Base-by-base conservation (phyloP, 2,113 vertebrate species). In the Pelmatolapia mariae region DNA sequence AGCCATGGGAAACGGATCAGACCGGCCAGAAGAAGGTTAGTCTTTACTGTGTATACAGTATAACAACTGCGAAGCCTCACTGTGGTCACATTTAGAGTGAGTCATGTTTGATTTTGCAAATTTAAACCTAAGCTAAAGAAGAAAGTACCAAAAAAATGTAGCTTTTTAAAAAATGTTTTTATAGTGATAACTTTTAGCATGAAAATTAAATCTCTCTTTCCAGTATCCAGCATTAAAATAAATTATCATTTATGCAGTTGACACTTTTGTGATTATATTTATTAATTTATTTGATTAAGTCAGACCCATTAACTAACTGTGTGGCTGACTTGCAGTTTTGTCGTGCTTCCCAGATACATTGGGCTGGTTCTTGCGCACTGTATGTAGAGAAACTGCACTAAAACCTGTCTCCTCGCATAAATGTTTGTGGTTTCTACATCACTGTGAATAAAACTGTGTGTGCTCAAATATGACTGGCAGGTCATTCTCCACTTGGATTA, bases 21-120 rank as follows among this genome's bases (percentile, higher is more conserved):
- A 95, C 96, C n/a, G 89, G 96, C 81, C 96, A 96, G 85, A 97
- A 97, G 91, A 98, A 97, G 98, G 98, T 99, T 96, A 95, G 93
- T 78, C 73, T 78, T 50, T 50, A 50, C 24, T 24, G 24, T 73
- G 15, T 29, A 31, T 13, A 47, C 7, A 38, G 33, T 66, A 66
- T 78, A 50, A 78, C 47, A 78, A 50, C 24, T 29, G 16, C 0
- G 0, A 76, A 76, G 6, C 40, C 15, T 19, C 8, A 29, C 16
- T 47, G 43, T 47, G 24, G 4, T 29, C 2, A 47, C 15, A 76
- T 29, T 47, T 50, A 12, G 24, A 76, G 3, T 78, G 15, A 50
- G 16, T 50, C 73, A 19, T 18, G 0, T 78, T 31, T 50, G 26
- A 52, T 31, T 52, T 31, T 29, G 73, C 0, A 4, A 19, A 31